Evolutionary conservation across 2,797 vertebrate species (phyloP).

Genomic region (Liasis olivaceus): DNA sequence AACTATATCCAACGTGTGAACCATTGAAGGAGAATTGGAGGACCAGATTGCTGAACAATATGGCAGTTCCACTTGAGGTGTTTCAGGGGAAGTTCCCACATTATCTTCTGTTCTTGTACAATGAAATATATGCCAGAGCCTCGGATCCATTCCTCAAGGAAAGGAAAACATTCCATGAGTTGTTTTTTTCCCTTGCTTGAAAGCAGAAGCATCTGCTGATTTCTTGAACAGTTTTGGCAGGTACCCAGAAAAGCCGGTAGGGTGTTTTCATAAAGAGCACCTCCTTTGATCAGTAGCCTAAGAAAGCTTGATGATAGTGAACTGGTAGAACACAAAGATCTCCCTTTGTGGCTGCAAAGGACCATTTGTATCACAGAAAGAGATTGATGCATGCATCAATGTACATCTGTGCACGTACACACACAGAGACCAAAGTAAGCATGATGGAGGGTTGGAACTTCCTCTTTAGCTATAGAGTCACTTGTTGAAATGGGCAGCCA

Average conservation of each 20-base stretch:
- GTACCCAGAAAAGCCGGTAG: slow-evolving; percentile 20
- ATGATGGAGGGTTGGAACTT: background rate
- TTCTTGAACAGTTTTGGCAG: slow-evolving; percentile 28
- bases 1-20: background rate
- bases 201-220: background rate
- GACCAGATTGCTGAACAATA: slow-evolving; percentile 2
- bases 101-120: background rate
- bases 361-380: background rate
- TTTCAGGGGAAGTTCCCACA: background rate
- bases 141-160: background rate
- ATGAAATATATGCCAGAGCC: background rate
- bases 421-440: background rate
- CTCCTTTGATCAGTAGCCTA: slow-evolving; percentile 16
- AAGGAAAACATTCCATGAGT: slow-evolving; percentile 6
- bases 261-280: slow-evolving; percentile 12
- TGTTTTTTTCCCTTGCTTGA: background rate
- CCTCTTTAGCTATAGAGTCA: background rate
- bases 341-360: background rate
- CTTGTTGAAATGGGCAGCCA: background rate
- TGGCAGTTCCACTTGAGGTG: slow-evolving; percentile 3
- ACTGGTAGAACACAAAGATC: slow-evolving; percentile 30
- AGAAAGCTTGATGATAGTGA: background rate
- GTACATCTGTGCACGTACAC: background rate
- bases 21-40: background rate
- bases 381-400: background rate